Percentiles rank a stretch among this genome's conserved stretches.
phyloP scores from a whole-genome alignment of 1,140 invertebrate species.

The Halyomorpha halys region DNA sequence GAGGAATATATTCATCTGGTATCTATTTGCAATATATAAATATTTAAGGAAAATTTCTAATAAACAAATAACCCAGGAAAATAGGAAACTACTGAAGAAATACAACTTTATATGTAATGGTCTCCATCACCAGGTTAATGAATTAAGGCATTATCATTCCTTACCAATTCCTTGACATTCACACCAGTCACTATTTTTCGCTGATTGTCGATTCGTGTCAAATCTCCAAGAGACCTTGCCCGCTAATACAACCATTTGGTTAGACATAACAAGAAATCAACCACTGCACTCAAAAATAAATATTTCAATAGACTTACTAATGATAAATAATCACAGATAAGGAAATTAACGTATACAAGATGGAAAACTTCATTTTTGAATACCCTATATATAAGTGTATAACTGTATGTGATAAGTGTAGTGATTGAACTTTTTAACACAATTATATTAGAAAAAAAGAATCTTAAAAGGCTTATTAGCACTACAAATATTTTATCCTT shows the following conservation, averaged over 20 bases:
- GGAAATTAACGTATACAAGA: neutral
- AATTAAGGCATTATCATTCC: slow-evolving; percentile 3
- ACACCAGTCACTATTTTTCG: slow-evolving; percentile 22
- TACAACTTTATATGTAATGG: neutral
- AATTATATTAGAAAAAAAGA: too few species aligned
- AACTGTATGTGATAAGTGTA: too few species aligned
- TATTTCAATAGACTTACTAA: slow-evolving; percentile 1
- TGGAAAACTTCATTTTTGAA: neutral
- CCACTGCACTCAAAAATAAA: slow-evolving; percentile 8
- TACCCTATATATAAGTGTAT: too few species aligned
- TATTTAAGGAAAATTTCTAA: too few species aligned
- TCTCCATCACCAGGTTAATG: slow-evolving; percentile 1
- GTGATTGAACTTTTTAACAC: slow-evolving; percentile 3
- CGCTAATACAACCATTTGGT: slow-evolving; percentile 25
- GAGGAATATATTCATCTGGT: too few species aligned
- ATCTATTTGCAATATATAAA: too few species aligned
- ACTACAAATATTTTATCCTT: too few species aligned
- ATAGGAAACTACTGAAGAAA: neutral
- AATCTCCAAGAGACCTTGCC: slow-evolving; percentile 31
- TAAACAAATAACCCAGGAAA: too few species aligned
- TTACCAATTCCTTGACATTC: slow-evolving; percentile 25
- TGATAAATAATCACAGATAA: neutral
- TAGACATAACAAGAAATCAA: slow-evolving; percentile 6
- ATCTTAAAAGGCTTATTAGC: too few species aligned
- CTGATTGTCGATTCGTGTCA: slow-evolving; percentile 19